A percentile compares a stretch with the other conserved stretches of the same genome.
These are phyloP conservation scores for Celastrina argiolus DNA, from an alignment of 2,888 invertebrate genomes.

Conservation along the genomic window DNA sequence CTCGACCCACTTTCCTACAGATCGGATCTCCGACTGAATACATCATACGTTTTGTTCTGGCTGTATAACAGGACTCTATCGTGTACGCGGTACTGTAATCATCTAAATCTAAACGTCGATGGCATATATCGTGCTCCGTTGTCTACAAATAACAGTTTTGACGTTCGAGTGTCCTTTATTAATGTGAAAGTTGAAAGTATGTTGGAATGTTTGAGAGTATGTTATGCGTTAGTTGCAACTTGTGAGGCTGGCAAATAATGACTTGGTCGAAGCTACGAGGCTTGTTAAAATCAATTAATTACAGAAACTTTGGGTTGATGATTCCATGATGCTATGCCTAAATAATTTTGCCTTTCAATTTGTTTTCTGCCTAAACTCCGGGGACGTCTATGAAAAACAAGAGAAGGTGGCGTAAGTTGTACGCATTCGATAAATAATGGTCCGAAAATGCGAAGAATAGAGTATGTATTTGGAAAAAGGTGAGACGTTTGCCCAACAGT, in stretches of 20 bases:
- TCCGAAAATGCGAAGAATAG: too few relatives aligned
- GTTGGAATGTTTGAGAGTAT: not conserved
- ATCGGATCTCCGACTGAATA: constrained; percentile 35
- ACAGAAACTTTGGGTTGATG: too few relatives aligned
- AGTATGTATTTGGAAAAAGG: too few relatives aligned
- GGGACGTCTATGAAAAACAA: too few relatives aligned
- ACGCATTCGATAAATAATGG: too few relatives aligned
- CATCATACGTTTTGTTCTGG: constrained; percentile 36
- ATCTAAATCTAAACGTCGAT: constrained; percentile 11
- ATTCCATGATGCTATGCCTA: too few relatives aligned
- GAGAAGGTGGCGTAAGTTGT: too few relatives aligned
- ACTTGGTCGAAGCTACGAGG: too few relatives aligned
- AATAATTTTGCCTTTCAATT: too few relatives aligned
- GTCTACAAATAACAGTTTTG: constrained; percentile 12
- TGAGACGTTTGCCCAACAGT: too few relatives aligned
- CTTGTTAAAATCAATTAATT: too few relatives aligned
- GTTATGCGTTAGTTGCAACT: not conserved
- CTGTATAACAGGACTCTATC: constrained; percentile 33
- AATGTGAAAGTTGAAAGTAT: constrained; percentile 4
- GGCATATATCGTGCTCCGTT: constrained; percentile 6
- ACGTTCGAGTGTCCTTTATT: not conserved
- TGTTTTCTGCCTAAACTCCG: too few relatives aligned
- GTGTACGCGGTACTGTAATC: constrained; percentile 23
- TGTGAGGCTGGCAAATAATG: not conserved
- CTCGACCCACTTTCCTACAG: constrained; percentile 36